Conservation (phyloP, 2,113 vertebrate genomes). For the Stigmatopora argus region DNA sequence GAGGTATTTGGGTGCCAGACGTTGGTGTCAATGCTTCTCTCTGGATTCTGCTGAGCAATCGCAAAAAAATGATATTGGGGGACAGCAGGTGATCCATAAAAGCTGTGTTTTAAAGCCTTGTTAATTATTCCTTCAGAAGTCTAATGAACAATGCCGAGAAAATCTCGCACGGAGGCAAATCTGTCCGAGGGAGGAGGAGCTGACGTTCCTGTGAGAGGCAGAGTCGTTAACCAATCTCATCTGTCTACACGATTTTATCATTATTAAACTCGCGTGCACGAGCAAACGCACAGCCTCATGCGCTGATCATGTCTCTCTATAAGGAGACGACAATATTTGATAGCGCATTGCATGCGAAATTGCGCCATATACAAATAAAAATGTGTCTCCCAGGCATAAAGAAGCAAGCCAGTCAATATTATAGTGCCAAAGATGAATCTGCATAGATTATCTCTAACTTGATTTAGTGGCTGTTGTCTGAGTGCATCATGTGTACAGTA, state of each 20-base stretch:
- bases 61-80: constrained; percentile 75
- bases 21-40: constrained; percentile 67
- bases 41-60: constrained; percentile 73
- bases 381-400: constrained; percentile 53
- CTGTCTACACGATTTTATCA: constrained; percentile 47
- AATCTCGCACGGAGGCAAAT: constrained; percentile 57
- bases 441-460: constrained; percentile 62
- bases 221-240: constrained; percentile 44
- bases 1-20: constrained; percentile 70
- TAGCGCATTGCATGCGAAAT: constrained; percentile 18
- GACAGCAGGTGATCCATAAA: constrained; percentile 82
- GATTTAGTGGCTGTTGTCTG: constrained; percentile 62
- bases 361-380: not conserved
- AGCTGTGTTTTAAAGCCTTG: constrained; percentile 75
- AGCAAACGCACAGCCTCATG: constrained; percentile 26
- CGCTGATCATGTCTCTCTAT: constrained; percentile 45
- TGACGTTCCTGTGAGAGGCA: constrained; percentile 42
- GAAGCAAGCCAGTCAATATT: constrained; percentile 64
- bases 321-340: constrained; percentile 43
- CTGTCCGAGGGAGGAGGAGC: constrained; percentile 53
- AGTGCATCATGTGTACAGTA: constrained; percentile 42
- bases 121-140: constrained; percentile 78
- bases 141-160: constrained; percentile 74
- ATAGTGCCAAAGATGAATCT: constrained; percentile 59
- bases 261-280: constrained; percentile 33